Base-by-base conservation (phyloP, 2,797 vertebrate species). In the Sebastes diploproa region DNA sequence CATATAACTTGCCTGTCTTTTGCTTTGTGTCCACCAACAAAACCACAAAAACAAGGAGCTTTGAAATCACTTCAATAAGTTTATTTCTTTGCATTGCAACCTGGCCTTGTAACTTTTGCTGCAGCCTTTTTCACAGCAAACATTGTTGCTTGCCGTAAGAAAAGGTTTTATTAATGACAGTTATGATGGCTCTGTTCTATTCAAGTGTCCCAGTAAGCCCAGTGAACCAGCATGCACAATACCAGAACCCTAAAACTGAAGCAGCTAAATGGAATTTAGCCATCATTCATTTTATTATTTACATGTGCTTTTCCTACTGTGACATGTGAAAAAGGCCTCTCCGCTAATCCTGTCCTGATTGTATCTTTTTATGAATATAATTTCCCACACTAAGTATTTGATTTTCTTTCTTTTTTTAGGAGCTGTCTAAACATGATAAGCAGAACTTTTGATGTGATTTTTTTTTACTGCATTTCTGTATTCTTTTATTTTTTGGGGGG, bases 61-160 rank as follows among this genome's bases (percentile, higher is more conserved):
- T 27, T 1, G 3, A 20, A 7, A 25, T 7, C 0, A 0, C 10
- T 55, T 29, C 0, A 18, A 27, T 27, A 27, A 0, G 14, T 70
- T 25, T 0, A 20, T 20, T 18, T 42, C 22, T 32, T 29, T 1
- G 2, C 34, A n/a, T 29, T 62, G n/a, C 27, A 23, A n/a, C 29
- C 10, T 0, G 30, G 14, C 8, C 61, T n/a, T 56, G 32, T 50
- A 30, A 5, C 13, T 9, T 66, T 58, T 14, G 7, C 23, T 59
- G 23, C 12, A 7, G 5, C 2, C 18, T 27, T 58, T 20, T 67
- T 32, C 12, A 20, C 27, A 30, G 14, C 27, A 60, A 4, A 30
- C 58, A 30, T 60, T 0, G 0, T 30, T 18, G 3, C 27, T 60
- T 30, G 8, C 27, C 58, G 4, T 20, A 29, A 29, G 16, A 18